Evolutionary conservation across 2,113 vertebrate species (phyloP).

Genomic region (Trichechus manatus): DNA sequence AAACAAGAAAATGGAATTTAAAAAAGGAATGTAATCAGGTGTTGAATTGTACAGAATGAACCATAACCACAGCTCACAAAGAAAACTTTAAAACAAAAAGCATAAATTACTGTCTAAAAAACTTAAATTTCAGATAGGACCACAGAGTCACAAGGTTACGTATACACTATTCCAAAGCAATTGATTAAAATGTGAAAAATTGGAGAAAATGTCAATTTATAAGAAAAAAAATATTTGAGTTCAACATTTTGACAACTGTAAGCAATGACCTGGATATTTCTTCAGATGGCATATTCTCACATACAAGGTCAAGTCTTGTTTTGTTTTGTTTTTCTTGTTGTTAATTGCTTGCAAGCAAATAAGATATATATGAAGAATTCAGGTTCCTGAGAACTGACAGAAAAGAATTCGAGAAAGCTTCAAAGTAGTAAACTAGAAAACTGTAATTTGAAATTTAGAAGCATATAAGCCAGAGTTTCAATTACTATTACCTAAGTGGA

Average conservation of each 20-base stretch:
- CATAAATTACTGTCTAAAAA: background rate
- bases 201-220: background rate
- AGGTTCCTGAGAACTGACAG: background rate
- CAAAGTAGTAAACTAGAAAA: background rate
- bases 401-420: background rate
- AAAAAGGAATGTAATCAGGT: background rate
- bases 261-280: background rate
- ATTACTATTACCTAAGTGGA: background rate
- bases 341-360: background rate
- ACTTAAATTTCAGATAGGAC: background rate
- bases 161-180: background rate
- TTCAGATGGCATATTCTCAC: background rate
- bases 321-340: background rate
- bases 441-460: slow-evolving; percentile 47
- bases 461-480: background rate
- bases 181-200: background rate
- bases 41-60: background rate
- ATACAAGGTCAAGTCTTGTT: background rate
- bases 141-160: background rate
- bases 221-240: slow-evolving; percentile 5
- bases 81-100: background rate
- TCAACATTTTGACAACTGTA: background rate
- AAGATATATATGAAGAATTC: background rate
- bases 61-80: background rate
- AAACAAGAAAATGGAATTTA: background rate